Evolutionary conservation across 2,797 vertebrate species (phyloP).

Genomic region (Tadarida brasiliensis): DNA sequence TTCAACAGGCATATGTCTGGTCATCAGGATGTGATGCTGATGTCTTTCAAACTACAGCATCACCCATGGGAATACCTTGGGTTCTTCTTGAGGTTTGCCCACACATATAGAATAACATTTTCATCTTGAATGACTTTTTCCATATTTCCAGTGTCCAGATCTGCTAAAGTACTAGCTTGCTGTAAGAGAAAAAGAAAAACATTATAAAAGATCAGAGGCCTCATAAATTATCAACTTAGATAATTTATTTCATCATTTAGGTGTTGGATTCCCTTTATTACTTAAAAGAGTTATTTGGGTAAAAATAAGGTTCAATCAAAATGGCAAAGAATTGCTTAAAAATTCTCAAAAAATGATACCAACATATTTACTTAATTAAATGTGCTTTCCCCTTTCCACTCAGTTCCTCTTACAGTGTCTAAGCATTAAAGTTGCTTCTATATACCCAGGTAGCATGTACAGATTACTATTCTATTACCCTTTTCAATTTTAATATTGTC

Average conservation of each 20-base stretch:
- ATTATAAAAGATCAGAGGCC: not conserved
- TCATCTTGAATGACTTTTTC: constrained; percentile 90
- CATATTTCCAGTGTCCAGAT: constrained; percentile 95
- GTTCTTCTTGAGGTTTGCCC: constrained; percentile 96
- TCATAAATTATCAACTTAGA: not conserved
- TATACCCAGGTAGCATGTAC: not conserved
- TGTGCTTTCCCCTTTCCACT: not conserved
- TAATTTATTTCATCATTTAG: not conserved
- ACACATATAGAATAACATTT: constrained; percentile 92
- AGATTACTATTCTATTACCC: not conserved
- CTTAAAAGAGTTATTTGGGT: not conserved
- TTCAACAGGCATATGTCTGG: not conserved
- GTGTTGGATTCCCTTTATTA: not conserved
- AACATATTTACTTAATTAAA: constrained; percentile 29
- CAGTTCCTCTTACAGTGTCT: not conserved
- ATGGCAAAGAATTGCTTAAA: constrained; percentile 25
- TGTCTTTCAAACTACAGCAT: not conserved
- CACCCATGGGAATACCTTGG: constrained; percentile 87
- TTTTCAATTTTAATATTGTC: constrained; percentile 8
- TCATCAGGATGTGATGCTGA: not conserved
- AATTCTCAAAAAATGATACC: not conserved
- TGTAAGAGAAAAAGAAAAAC: constrained; percentile 74
- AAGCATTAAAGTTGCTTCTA: not conserved
- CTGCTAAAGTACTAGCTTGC: constrained; percentile 88
- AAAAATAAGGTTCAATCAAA: constrained; percentile 38